Evolutionary conservation across 2,888 invertebrate genomes (phyloP), one percentile per base, ranked within the genome.

Genomic region (Hyposoter didymator): DNA sequence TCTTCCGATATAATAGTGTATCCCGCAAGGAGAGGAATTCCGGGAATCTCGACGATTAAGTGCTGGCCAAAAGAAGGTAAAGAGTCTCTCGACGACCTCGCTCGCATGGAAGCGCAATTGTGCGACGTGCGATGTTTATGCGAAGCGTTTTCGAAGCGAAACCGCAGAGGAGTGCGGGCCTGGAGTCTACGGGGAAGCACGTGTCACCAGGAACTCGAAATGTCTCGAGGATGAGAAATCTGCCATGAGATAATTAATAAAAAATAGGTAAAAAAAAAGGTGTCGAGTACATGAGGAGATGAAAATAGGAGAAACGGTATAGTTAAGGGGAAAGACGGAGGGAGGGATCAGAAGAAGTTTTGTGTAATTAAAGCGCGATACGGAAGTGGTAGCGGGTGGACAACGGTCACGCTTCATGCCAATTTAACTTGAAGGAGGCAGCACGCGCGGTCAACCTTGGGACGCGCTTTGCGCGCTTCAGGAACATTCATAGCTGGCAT

Each of bases 361-460:
- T 88, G 90, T 87, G 90, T 89, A 92, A 92, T 92, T 92, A 92
- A 92, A 90, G 87, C 89, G 89, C 90, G 89, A 89, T 87, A 89
- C 89, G 89, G 87, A 89, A 90, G 89, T 84, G 87, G 80, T 87
- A 88, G 70, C 86, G 88, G 88, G 89, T 90, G 90, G 92, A 92
- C 92, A 91, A 89, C 87, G 90, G 93, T 92, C 91, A 91, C 90
- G 92, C 93, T 92, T 92, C 92, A 91, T 92, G 91, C 92, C 91
- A 91, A 92, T 92, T 93, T 91, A 93, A 92, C 91, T 89, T 89
- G 89, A 81, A 85, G 83, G 76, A 76, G 75, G 78, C 64, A 82
- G 66, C 84, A 82, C 84, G 87, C 84, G 82, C 86, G 83, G 84
- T 83, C 86, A 86, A 85, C 82, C 85, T 85, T 84, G 78, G 76